Evolutionary conservation across 2,797 vertebrate species (phyloP), one percentile per base, ranked within the genome.

Genomic region (Euphonia xanthogaster): DNA sequence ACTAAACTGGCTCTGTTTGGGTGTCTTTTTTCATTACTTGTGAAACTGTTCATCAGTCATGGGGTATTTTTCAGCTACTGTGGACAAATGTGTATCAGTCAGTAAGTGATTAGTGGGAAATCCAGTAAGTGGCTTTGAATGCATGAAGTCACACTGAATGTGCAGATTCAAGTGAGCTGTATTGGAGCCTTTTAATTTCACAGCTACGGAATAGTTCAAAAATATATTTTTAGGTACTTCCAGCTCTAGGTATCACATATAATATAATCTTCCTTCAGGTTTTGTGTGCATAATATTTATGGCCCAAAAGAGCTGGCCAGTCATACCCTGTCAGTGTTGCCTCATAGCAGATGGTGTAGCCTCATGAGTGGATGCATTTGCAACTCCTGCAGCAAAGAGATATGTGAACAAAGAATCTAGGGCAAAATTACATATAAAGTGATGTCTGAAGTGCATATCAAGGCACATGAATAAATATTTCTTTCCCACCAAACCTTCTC

Each of bases 331-430:
- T 91, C 88, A 74, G 28, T 30, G 61, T 71, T 93, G 71, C 67
- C 61, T 93, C 0, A 0, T 54, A 89, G 90, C 92, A 93, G 92
- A 93, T 87, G 80, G 77, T 71, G 31, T 47, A 62, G 71, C 66
- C 63, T 95, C 0, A 1, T 77, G 84, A 93, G 84, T 57, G 65
- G 67, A 85, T 70, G 21, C 42, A 33, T 82, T 90, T 2, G 0
- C 61, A 67, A 9, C 65, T 96, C 86, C 94, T 89, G 74, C 71
- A 96, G 92, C 86, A 90, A 19, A 86, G 55, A 88, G 71, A 91
- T 71, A 68, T 67, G 75, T 87, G 86, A 77, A 66, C 58, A 86
- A 93, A 93, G 53, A 77, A 92, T 93, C 71, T 76, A 75, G 80
- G 77, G 37, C 73, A 86, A 85, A 91, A 92, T 44, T 73, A 24